phyloP scores from a whole-genome alignment of 2,888 invertebrate genomes.

The Phortica okadai region DNA sequence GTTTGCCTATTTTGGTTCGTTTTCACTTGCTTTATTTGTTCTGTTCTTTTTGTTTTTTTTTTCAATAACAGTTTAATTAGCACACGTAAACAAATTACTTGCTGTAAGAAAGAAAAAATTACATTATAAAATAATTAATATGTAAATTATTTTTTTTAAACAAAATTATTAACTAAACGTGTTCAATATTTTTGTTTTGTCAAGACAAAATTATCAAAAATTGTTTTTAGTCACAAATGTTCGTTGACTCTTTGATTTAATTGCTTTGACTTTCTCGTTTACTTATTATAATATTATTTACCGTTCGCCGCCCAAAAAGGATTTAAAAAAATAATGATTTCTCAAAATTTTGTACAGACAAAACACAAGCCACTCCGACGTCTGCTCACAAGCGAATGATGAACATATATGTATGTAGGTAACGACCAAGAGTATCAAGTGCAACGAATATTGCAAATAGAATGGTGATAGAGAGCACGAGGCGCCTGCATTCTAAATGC shows the following conservation, averaged over 20 bases:
- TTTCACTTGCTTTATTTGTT: constrained; percentile 33
- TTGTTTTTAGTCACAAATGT: no score
- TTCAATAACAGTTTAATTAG: constrained; percentile 36
- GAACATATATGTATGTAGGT: background rate
- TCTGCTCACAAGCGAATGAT: constrained; percentile 69
- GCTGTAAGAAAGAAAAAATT: constrained; percentile 36
- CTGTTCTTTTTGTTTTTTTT: constrained; percentile 17
- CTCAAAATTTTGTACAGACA: constrained; percentile 37
- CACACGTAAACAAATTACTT: constrained; percentile 35
- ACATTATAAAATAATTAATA: constrained; percentile 21
- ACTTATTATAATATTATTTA: constrained; percentile 12
- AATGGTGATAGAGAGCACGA: no score
- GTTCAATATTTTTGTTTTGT: background rate
- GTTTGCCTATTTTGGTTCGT: constrained; percentile 37
- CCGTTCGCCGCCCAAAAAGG: constrained; percentile 1
- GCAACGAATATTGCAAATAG: no score
- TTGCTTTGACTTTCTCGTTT: background rate
- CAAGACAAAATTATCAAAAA: background rate
- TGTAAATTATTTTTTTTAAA: constrained; percentile 33
- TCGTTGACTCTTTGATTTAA: background rate
- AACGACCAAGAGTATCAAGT: constrained; percentile 13
- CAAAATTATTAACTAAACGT: background rate
- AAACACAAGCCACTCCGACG: constrained; percentile 69
- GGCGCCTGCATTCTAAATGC: no score
- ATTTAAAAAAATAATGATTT: background rate